Evolutionary conservation across 1,140 invertebrate species (phyloP).

Genomic region (Bombus haemorrhoidalis): DNA sequence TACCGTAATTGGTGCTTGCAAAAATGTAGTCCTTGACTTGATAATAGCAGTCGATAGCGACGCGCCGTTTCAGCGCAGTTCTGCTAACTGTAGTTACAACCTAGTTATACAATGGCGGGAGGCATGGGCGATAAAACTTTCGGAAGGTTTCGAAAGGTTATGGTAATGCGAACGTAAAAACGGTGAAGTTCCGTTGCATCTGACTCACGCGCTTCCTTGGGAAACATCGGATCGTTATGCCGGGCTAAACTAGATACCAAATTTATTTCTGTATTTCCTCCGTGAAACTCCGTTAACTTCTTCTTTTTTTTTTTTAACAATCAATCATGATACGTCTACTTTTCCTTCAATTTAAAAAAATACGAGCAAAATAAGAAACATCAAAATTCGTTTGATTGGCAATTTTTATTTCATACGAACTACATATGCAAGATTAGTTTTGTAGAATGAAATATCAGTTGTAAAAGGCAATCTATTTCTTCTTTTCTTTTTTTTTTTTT

Average conservation of each 20-base stretch:
- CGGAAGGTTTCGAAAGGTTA: slow-evolving; percentile 33
- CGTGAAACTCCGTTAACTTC: not conserved
- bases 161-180: slow-evolving; percentile 26
- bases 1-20: slow-evolving; percentile 35
- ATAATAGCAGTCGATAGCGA: slow-evolving; percentile 44
- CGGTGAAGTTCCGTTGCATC: slow-evolving; percentile 13
- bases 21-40: slow-evolving; percentile 49
- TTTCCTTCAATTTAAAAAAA: not conserved
- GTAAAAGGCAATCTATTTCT: not conserved
- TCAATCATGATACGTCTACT: not conserved
- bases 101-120: slow-evolving; percentile 36
- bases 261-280: not conserved
- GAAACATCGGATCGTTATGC: not conserved
- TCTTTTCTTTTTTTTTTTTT: not conserved
- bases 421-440: no score
- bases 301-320: no score
- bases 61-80: slow-evolving; percentile 28
- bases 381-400: not conserved
- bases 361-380: not conserved
- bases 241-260: not conserved
- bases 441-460: no score
- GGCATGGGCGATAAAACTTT: slow-evolving; percentile 46
- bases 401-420: no score
- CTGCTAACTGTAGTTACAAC: slow-evolving; percentile 48
- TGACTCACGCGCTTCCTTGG: slow-evolving; percentile 16